These are phyloP conservation scores for Campoletis raptor DNA, from an alignment of 2,888 invertebrate genomes.

Conservation along the genomic window DNA sequence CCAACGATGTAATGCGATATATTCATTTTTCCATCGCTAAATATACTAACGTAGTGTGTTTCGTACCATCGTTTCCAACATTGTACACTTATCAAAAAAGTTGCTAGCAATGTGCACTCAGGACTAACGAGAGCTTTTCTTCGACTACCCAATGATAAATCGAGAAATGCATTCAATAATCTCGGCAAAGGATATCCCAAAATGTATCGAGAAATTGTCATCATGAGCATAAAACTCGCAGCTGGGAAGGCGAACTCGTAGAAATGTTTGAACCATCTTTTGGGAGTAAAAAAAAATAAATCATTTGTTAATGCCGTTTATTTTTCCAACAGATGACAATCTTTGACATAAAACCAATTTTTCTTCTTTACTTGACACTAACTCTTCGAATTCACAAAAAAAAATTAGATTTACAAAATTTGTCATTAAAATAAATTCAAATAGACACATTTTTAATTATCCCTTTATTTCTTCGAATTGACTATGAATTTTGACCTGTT, in stretches of 20 bases:
- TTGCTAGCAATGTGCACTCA: conserved; percentile 87
- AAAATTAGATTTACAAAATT: not conserved
- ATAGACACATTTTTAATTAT: no score
- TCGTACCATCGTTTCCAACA: conserved; percentile 92
- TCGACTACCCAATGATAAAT: conserved; percentile 82
- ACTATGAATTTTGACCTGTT: not conserved
- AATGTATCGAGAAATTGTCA: conserved; percentile 86
- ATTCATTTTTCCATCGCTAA: conserved; percentile 92
- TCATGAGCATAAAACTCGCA: conserved; percentile 85
- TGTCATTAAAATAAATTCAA: not conserved
- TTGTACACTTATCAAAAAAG: conserved; percentile 89
- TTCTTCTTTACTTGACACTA: not conserved
- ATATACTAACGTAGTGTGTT: conserved; percentile 92
- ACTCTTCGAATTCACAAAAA: not conserved
- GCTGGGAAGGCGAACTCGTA: conserved; percentile 90
- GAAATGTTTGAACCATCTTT: conserved; percentile 91
- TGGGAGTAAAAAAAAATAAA: conserved; percentile 1
- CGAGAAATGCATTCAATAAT: conserved; percentile 85
- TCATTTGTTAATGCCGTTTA: not conserved
- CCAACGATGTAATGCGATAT: conserved; percentile 92
- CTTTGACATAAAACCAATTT: not conserved
- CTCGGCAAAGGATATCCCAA: conserved; percentile 85
- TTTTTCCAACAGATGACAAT: not conserved
- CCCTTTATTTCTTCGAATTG: not conserved
- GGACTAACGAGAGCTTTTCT: conserved; percentile 86